Evolutionary conservation across 2,888 invertebrate genomes (phyloP), one percentile per base, ranked within the genome.

Genomic region (Blastobasis lacticolella): DNA sequence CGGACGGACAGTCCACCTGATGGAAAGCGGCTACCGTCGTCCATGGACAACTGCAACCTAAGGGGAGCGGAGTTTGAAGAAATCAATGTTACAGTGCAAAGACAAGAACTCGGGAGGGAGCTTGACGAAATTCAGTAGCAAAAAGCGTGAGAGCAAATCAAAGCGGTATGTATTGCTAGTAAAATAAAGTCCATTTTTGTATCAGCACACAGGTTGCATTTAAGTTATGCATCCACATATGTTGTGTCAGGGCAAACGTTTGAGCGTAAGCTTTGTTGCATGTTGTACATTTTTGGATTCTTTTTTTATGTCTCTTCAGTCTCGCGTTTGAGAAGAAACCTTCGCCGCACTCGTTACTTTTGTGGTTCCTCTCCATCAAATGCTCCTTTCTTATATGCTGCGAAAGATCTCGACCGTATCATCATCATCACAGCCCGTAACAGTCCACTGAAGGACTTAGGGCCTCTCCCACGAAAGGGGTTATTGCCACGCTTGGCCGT

Each of bases 331-430:
- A 7, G 45, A 38, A 49, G 37, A 52, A 52, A 5, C 23, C 10
- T 23, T 42, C 46, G 6, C 46, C 46, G n/a, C 52, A 52, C 6
- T 38, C 10, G 4, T 5, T 1, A n/a, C 52, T 49, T n/a, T 38
- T 38, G 46, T 49, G 46, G 5, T 6, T 40, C 10, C 36, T 46
- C 8, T 38, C 7, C 46, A 49, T 43, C 37, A 51, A 45, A 52
- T 89, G 89, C 6, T 82, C 76, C 53, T 73, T 76, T 55, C 73
- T 79, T 3, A 67, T 74, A 46, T 83, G 83, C 0, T 60, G 58
- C 0, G 71, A 58, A 1, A 82, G 49, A n/a, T n/a, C n/a, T n/a
- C n/a, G n/a, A n/a, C n/a, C n/a, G n/a, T 0, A 65, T 57, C 9
- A 23, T 23, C 23, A 23, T 23, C 23, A 23, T 23, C 23, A 23